These are phyloP conservation scores for Scomberomorus guttatus DNA, from an alignment of 2,797 vertebrate genomes.

Conservation along the genomic window DNA sequence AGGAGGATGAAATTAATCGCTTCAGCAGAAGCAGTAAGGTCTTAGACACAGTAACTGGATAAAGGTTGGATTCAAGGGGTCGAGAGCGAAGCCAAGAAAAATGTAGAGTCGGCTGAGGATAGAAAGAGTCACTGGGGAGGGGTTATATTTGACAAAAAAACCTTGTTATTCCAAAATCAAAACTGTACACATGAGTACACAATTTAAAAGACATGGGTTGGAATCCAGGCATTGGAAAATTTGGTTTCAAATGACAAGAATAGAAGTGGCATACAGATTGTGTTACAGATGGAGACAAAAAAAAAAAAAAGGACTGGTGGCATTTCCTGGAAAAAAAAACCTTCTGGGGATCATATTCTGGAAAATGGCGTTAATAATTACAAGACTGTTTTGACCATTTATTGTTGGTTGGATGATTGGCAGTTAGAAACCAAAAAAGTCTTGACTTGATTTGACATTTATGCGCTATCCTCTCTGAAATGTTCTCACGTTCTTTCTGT, in stretches of 20 bases:
- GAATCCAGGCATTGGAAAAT: background rate
- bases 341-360: background rate
- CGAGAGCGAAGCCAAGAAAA: slow-evolving; percentile 64
- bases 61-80: slow-evolving; percentile 37
- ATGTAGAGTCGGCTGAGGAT: slow-evolving; percentile 7
- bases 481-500: slow-evolving; percentile 30
- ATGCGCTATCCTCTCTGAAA: slow-evolving; percentile 13
- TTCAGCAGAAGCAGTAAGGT: slow-evolving; percentile 58
- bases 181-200: background rate
- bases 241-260: background rate
- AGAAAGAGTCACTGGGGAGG: slow-evolving; percentile 20
- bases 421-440: slow-evolving; percentile 25
- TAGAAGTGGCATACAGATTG: background rate
- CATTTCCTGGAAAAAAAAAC: slow-evolving; percentile 13
- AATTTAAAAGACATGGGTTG: background rate
- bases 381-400: background rate
- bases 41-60: slow-evolving; percentile 49
- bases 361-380: slow-evolving; percentile 23
- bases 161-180: slow-evolving; percentile 18
- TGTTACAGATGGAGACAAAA: background rate
- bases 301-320: background rate
- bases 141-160: slow-evolving; percentile 40
- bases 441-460: slow-evolving; percentile 49
- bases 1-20: slow-evolving; percentile 50
- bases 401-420: slow-evolving; percentile 16